Percentiles rank a stretch among this genome's conserved stretches.
Evolutionary conservation across 1,140 invertebrate genomes (phyloP).

Genomic region (Listronotus bonariensis): DNA sequence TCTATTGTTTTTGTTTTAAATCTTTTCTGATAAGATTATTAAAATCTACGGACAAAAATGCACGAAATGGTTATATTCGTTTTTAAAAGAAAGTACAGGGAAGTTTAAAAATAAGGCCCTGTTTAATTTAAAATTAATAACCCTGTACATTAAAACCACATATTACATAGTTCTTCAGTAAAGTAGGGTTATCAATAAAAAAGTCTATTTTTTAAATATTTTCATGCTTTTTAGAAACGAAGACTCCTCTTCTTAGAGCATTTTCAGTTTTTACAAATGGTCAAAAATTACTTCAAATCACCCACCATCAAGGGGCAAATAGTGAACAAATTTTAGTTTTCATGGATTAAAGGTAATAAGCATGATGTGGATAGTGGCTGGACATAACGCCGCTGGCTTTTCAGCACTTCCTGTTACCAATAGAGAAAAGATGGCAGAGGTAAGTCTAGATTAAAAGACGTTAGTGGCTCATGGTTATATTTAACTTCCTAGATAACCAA

Average conservation of each 20-base stretch:
- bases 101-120: no score
- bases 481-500: no score
- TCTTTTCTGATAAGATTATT: no score
- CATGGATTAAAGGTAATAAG: constrained; percentile 51
- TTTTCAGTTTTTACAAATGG: constrained; percentile 42
- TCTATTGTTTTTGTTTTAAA: no score
- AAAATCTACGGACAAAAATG: no score
- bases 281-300: constrained; percentile 35
- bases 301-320: background rate
- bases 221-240: constrained; percentile 35
- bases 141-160: constrained; percentile 1
- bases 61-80: no score
- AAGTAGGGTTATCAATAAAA: background rate
- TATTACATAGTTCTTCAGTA: background rate
- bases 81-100: no score
- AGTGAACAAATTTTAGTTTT: constrained; percentile 47
- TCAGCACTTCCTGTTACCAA: constrained; percentile 14
- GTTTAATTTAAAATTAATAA: no score
- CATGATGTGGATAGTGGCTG: constrained; percentile 51
- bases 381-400: constrained; percentile 37
- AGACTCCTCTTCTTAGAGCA: constrained; percentile 28
- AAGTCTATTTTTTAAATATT: no score
- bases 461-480: no score
- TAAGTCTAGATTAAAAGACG: constrained; percentile 19
- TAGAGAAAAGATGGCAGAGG: constrained; percentile 12